Percentiles rank a stretch among this genome's conserved stretches.
These are phyloP conservation scores for Platynereis dumerilii DNA, from an alignment of 2,888 invertebrate species.

Conservation along the genomic window DNA sequence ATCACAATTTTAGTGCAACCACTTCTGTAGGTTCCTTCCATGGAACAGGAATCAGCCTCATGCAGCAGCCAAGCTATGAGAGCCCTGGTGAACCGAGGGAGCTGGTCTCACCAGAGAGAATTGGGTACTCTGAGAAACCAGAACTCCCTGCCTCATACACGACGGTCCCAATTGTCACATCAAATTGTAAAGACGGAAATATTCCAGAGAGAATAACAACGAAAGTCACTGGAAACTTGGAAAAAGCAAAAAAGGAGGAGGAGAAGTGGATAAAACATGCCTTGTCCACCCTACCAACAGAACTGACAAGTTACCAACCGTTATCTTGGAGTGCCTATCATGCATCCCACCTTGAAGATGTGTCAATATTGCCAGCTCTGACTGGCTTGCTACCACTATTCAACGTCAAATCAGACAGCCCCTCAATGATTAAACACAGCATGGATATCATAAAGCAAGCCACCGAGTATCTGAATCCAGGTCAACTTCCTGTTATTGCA, in stretches of 20 bases:
- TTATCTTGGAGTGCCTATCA: constrained; percentile 9
- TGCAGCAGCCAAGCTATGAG: constrained; percentile 4
- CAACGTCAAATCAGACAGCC: background rate
- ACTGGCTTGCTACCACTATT: background rate
- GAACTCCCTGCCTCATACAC: constrained; percentile 4
- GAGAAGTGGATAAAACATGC: constrained; percentile 8
- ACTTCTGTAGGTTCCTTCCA: constrained; percentile 8
- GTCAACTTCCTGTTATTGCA: too few relatives aligned
- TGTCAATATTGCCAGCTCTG: background rate
- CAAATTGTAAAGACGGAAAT: background rate
- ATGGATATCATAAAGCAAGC: too few relatives aligned
- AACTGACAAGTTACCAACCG: constrained; percentile 1
- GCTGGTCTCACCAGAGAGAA: background rate
- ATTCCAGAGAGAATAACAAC: background rate
- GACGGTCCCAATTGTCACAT: background rate
- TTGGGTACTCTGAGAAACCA: background rate
- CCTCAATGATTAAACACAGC: too few relatives aligned
- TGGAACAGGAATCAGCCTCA: constrained; percentile 13
- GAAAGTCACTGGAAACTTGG: background rate
- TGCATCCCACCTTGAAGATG: background rate
- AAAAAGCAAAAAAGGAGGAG: background rate
- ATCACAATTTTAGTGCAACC: constrained; percentile 8
- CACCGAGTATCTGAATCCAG: too few relatives aligned
- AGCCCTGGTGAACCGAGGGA: background rate
- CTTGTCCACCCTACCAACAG: background rate